Conservation (phyloP, 2,797 vertebrate genomes). For the Craterocephalus amniculus region DNA sequence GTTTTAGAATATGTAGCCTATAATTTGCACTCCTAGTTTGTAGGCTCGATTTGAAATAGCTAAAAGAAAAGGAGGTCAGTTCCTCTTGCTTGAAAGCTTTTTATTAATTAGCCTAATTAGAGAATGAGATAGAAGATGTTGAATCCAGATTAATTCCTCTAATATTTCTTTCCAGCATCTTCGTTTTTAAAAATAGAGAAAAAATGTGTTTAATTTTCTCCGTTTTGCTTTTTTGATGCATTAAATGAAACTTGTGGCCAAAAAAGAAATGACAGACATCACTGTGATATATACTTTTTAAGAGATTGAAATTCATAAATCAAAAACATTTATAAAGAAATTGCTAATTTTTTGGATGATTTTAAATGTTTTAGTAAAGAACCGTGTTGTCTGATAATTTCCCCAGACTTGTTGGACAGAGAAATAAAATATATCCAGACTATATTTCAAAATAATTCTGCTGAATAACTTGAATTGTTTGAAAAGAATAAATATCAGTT, state of each 20-base stretch:
- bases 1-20: conserved; percentile 56
- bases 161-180: conserved; percentile 43
- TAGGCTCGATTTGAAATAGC: conserved; percentile 53
- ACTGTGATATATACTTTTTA: conserved; percentile 81
- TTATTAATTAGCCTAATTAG: conserved; percentile 52
- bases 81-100: conserved; percentile 68
- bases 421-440: conserved; percentile 40
- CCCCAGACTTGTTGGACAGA: conserved; percentile 43
- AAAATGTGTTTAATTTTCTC: conserved; percentile 36
- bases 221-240: conserved; percentile 43
- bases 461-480: conserved; percentile 52
- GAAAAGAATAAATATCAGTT: conserved; percentile 19
- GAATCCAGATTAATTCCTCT: conserved; percentile 49
- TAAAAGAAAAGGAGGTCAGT: conserved; percentile 37
- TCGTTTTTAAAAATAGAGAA: conserved; percentile 15
- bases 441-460: conserved; percentile 62
- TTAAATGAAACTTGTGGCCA: conserved; percentile 57
- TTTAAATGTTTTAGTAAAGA: conserved; percentile 51
- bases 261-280: conserved; percentile 77
- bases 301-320: conserved; percentile 64
- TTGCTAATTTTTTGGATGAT: conserved; percentile 62
- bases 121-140: conserved; percentile 40
- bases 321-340: conserved; percentile 68
- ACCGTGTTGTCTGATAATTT: conserved; percentile 61
- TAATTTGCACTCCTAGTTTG: conserved; percentile 71